Base-by-base conservation (phyloP, 2,888 invertebrate genomes). In the Hypena proboscidalis region DNA sequence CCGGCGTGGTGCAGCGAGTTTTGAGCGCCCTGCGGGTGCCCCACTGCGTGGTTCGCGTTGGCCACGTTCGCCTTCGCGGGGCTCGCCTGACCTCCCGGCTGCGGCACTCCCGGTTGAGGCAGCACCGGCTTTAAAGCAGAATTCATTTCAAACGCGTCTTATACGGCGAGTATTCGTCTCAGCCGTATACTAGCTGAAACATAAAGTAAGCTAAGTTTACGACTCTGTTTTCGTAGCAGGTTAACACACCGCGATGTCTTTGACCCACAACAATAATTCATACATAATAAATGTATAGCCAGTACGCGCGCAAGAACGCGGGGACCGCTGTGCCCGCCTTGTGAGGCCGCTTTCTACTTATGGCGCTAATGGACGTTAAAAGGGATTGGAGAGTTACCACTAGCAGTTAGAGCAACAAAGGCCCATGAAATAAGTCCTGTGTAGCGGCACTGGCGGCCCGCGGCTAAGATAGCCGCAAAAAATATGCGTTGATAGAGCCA, bases 91-190 rank as follows among this genome's bases (percentile, higher is more conserved):
- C 80, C 88, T 44, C 81, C 91, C 81, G 75, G 85, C 79, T 80
- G 83, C 62, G 83, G 82, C 60, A 85, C 85, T 68, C 85, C 88
- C 74, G 89, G 81, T 75, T 92, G 86, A 59, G 92, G 84, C 70
- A 92, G 74, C 71, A 90, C 92, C 77, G 93, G 92, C 84, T 93
- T 93, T 81, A 93, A 80, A 74, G 92, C 92, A 73, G 93, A 92
- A 88, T 92, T 93, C 93, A 93, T 93, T 79, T 79, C 85, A 80
- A 73, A 70, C 70, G 73, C 71, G 69, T 66, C 63, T 58, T 74
- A 68, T 63, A 72, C 50, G 25, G 34, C 38, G 38, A 39, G 29
- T 34, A 41, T 34, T 51, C 53, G 53, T 61, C 30, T 58, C 46
- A 43, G 48, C 55, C 62, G 64, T 51, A 70, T 73, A 66, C 66